A percentile compares a stretch with the other conserved stretches of the same genome.
Evolutionary conservation across 2,113 vertebrate species (phyloP).

Genomic region (Colossoma macropomum): DNA sequence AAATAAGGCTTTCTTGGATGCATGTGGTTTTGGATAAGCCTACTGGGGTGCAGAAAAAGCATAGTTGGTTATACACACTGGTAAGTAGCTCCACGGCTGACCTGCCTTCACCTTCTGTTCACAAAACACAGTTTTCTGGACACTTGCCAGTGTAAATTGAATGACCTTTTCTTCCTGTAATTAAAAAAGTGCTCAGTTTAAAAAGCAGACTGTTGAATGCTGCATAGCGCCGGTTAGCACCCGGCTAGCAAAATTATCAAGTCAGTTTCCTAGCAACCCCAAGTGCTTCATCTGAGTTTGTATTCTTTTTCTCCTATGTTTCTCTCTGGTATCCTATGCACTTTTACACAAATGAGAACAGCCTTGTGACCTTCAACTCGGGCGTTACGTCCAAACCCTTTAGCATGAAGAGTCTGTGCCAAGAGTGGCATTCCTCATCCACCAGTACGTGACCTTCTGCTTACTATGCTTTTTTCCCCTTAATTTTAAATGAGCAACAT

Average conservation of each 20-base stretch:
- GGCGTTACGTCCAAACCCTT: not conserved
- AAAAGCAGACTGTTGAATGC: not conserved
- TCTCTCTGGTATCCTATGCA: not conserved
- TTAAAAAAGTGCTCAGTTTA: not conserved
- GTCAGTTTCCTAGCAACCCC: constrained; percentile 41
- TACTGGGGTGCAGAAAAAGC: not conserved
- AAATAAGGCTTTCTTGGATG: not conserved
- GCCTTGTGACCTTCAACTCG: not conserved
- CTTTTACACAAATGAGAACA: not conserved
- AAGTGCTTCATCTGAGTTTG: not conserved
- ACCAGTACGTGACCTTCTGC: not conserved
- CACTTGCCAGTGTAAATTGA: not conserved
- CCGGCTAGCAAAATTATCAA: not conserved
- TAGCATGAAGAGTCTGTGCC: not conserved
- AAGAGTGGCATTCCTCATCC: too few species aligned
- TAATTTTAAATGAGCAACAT: too few species aligned
- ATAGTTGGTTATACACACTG: not conserved
- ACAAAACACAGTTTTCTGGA: not conserved
- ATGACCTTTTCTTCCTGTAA: not conserved
- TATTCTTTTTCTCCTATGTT: constrained; percentile 8
- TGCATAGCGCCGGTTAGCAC: not conserved
- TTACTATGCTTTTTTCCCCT: not conserved
- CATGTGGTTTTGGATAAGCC: not conserved
- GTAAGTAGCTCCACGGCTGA: not conserved
- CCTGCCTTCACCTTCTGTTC: not conserved